Percentiles rank a stretch among this genome's conserved stretches.
Conservation (phyloP, 2,797 vertebrate species). For the Enteromius fasciolatus region DNA sequence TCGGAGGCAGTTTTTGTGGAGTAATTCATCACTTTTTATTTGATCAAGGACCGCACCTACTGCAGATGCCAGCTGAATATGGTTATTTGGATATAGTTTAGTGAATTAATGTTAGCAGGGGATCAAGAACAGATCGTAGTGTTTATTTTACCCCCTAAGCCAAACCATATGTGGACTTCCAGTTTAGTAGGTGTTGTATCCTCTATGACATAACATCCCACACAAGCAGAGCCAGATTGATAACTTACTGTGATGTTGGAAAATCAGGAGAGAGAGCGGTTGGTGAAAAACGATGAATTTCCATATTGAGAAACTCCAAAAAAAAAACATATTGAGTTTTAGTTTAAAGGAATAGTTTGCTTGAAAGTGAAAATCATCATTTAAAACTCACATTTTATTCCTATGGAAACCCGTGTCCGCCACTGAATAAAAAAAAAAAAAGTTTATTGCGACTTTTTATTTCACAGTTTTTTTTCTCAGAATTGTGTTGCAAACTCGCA, state of each 20-base stretch:
- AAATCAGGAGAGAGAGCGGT: neutral
- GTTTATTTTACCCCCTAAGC: constrained; percentile 54
- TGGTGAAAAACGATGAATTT: neutral
- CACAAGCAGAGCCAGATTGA: constrained; percentile 20
- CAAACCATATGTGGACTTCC: constrained; percentile 52
- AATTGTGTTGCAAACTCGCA: too few species aligned
- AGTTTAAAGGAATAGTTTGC: neutral
- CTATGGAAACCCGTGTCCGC: too few species aligned
- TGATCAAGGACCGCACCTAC: constrained; percentile 31
- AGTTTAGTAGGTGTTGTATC: constrained; percentile 45
- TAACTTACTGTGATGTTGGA: constrained; percentile 8
- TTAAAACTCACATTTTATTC: neutral
- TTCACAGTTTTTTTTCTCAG: too few species aligned
- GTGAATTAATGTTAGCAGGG: constrained; percentile 45
- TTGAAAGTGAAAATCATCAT: neutral
- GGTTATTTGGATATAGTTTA: constrained; percentile 52
- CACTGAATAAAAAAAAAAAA: too few species aligned
- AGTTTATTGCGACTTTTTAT: too few species aligned
- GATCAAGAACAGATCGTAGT: constrained; percentile 41
- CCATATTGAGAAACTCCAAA: neutral
- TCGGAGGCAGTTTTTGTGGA: constrained; percentile 18
- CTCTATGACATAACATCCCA: constrained; percentile 36
- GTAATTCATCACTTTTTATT: constrained; percentile 43
- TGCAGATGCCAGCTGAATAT: constrained; percentile 40
- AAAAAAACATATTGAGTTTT: too few species aligned